These are phyloP conservation scores for Acanthoscelides obtectus DNA, from an alignment of 2,888 invertebrate species.

Conservation along the genomic window DNA sequence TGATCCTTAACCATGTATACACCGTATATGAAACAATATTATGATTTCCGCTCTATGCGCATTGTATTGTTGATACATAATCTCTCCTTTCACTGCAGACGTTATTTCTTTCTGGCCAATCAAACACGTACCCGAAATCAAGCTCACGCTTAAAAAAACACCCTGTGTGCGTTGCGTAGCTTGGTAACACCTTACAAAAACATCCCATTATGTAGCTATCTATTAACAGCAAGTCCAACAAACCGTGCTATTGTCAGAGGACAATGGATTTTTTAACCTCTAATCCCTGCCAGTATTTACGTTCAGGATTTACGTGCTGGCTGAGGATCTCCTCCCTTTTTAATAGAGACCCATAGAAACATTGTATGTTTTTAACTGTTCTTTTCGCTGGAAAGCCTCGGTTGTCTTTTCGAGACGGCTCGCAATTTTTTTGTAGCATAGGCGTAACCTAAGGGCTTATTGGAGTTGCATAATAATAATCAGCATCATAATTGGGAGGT, in stretches of 20 bases:
- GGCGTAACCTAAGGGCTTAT: not conserved
- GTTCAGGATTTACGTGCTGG: constrained; percentile 24
- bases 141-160: not conserved
- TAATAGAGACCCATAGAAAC: constrained; percentile 20
- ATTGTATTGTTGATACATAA: not conserved
- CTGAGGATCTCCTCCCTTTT: constrained; percentile 16
- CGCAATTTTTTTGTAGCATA: not conserved
- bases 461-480: too few relatives aligned
- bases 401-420: not conserved
- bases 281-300: constrained; percentile 26
- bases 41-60: not conserved
- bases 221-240: constrained; percentile 38
- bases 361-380: constrained; percentile 22
- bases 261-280: constrained; percentile 26
- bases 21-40: not conserved
- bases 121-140: not conserved
- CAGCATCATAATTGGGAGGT: too few relatives aligned
- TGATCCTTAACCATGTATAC: not conserved
- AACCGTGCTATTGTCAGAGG: constrained; percentile 32
- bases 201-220: constrained; percentile 43
- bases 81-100: not conserved
- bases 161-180: not conserved
- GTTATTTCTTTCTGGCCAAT: not conserved
- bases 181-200: constrained; percentile 42
- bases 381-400: constrained; percentile 18